Conservation (phyloP, 1,140 invertebrate species). For the Trichoplusia ni region DNA sequence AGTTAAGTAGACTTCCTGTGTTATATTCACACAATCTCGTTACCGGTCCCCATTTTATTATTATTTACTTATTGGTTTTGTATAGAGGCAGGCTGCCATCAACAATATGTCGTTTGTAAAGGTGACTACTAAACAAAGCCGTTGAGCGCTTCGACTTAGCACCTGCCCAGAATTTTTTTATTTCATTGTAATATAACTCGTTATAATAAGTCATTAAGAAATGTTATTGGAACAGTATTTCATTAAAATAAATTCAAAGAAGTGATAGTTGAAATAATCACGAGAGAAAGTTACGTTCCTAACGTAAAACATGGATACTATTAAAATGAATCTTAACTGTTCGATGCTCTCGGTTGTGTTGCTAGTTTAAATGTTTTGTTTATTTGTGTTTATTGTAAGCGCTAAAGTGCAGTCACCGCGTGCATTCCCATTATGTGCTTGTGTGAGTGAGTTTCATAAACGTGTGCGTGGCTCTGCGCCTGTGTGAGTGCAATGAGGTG, state of each 20-base stretch:
- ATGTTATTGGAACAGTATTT: conserved; percentile 33
- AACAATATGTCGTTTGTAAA: conserved; percentile 74
- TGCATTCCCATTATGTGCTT: conserved; percentile 70
- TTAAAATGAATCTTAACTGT: conserved; percentile 33
- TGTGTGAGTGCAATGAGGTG: conserved; percentile 58
- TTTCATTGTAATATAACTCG: conserved; percentile 19
- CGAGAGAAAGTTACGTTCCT: not conserved
- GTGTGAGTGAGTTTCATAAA: conserved; percentile 54
- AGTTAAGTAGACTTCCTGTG: conserved; percentile 64
- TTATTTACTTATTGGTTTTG: conserved; percentile 74
- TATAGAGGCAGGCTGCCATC: conserved; percentile 65
- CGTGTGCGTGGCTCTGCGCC: conserved; percentile 53
- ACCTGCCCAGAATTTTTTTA: conserved; percentile 64
- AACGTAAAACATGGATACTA: conserved; percentile 10
- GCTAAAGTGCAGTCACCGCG: conserved; percentile 80
- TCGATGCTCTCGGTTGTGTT: conserved; percentile 58
- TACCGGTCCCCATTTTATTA: conserved; percentile 62
- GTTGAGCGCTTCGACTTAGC: conserved; percentile 62
- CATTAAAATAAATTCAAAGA: not conserved
- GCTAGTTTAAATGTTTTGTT: conserved; percentile 70
- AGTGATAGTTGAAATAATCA: conserved; percentile 5
- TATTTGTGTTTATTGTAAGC: conserved; percentile 80
- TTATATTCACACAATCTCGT: conserved; percentile 64
- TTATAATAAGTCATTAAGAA: conserved; percentile 39
- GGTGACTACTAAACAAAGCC: conserved; percentile 75